Evolutionary conservation across 2,888 invertebrate genomes (phyloP), one percentile per base, ranked within the genome.

Genomic region (Ecliptopera silaceata): DNA sequence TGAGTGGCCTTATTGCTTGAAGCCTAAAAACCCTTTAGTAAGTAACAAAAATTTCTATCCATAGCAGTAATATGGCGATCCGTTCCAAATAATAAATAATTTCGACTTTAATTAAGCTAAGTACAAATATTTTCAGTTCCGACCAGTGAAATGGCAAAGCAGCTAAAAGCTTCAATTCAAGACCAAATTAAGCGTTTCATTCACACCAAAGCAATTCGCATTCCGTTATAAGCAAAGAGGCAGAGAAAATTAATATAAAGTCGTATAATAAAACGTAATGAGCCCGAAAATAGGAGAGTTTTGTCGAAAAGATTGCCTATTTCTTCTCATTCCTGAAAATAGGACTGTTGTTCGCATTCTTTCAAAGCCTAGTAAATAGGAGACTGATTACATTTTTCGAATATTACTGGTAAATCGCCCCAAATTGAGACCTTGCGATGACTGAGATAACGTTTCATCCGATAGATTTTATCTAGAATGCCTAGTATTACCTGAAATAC

Each of bases 241-340:
- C 54, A 42, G 36, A 54, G 36, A 48, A 41, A 46, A 53, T 53
- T 53, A 46, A 54, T 54, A 54, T 47, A 42, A 39, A 53, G 46
- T 46, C 46, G 26, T 29, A 10, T 44, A 49, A 45, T 49, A 38
- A 48, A 48, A 49, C 10, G 55, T 49, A 56, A 56, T 49, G 49
- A 43, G 49, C 31, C 20, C 39, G 31, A 48, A 48, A 54, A 56
- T 56, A 56, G 43, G 39, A 49, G n/a, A 39, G 17, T 31, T 56
- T 49, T 49, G 47, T 43, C 8, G 47, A 48, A 43, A 48, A 55
- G 43, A 55, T 55, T 55, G 44, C 39, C 44, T 44, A 20, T 50
- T 56, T 50, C 41, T 45, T 41, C 45, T 41, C 49, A 49, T 39
- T 44, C 15, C 38, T 22, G n/a, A 45, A 41, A 50, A 34, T 36